Evolutionary conservation across 2,888 invertebrate genomes (phyloP).

Genomic region (Tyria jacobaeae): DNA sequence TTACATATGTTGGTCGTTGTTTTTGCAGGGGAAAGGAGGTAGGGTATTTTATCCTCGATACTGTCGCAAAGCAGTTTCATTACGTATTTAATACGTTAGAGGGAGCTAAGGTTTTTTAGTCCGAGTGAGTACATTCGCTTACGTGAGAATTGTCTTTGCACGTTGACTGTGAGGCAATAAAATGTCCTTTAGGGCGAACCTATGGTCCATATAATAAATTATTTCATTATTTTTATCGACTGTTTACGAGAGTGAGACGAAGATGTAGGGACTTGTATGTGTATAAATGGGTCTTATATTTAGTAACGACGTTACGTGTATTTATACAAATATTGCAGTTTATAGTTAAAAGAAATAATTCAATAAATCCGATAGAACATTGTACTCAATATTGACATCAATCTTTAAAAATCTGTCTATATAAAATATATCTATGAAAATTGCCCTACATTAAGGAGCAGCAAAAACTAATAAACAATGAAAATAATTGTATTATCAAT

Average conservation of each 20-base stretch:
- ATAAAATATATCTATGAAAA: no score
- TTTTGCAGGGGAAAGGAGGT: slow-evolving; percentile 19
- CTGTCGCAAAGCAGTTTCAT: slow-evolving; percentile 46
- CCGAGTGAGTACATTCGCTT: slow-evolving; percentile 34
- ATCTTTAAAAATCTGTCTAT: no score
- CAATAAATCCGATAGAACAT: no score
- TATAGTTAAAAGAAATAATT: no score
- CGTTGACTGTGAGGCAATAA: slow-evolving; percentile 42
- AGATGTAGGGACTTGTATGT: slow-evolving; percentile 14
- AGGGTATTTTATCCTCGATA: slow-evolving; percentile 11
- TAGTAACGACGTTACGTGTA: neutral
- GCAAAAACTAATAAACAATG: no score
- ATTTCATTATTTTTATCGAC: slow-evolving; percentile 49
- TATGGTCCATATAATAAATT: slow-evolving; percentile 45
- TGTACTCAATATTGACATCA: no score
- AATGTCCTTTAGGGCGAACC: slow-evolving; percentile 41
- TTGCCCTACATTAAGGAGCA: no score
- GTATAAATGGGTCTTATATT: slow-evolving; percentile 6
- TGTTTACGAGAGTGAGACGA: slow-evolving; percentile 39
- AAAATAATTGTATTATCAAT: no score
- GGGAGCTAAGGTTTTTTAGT: slow-evolving; percentile 36
- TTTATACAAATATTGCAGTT: neutral
- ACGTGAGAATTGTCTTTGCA: slow-evolving; percentile 42
- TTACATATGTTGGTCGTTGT: slow-evolving; percentile 58
- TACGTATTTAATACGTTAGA: slow-evolving; percentile 48